A percentile compares a stretch with the other conserved stretches of the same genome.
These are phyloP conservation scores for Laticauda laticaudata DNA, from an alignment of 2,113 vertebrate species.

Conservation along the genomic window DNA sequence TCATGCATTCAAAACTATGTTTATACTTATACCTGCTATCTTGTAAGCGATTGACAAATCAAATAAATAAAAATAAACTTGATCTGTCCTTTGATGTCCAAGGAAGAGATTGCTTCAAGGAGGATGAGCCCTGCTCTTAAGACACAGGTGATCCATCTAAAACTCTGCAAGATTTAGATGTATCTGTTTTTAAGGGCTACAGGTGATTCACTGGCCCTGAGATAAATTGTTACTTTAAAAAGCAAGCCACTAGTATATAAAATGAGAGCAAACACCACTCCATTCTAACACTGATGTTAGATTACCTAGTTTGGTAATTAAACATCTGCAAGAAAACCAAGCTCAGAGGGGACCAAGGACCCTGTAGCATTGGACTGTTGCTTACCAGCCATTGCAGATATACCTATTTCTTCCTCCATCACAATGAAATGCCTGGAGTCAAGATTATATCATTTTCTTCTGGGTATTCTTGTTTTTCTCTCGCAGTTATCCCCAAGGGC, in stretches of 20 bases:
- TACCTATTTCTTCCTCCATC: not conserved
- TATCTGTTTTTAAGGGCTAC: not conserved
- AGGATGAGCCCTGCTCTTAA: not conserved
- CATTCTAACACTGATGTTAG: not conserved
- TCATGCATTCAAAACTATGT: too few species aligned
- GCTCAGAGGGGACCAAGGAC: not conserved
- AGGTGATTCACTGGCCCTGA: not conserved
- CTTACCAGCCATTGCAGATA: not conserved
- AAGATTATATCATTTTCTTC: not conserved
- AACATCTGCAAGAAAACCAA: not conserved
- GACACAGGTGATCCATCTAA: not conserved
- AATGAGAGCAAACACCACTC: not conserved
- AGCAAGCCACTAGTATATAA: not conserved
- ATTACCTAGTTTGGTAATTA: not conserved
- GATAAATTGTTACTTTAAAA: not conserved
- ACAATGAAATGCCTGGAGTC: not conserved
- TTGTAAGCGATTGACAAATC: too few species aligned
- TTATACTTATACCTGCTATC: too few species aligned
- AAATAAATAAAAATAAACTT: not conserved
- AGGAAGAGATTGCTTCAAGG: rapidly evolving
- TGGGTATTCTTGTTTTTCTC: not conserved
- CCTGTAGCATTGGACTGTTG: not conserved
- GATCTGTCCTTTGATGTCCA: not conserved
- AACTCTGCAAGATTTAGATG: not conserved
- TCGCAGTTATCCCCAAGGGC: not conserved